These are phyloP conservation scores for Parapsyche elsis DNA, from an alignment of 1,140 invertebrate species.

Conservation along the genomic window DNA sequence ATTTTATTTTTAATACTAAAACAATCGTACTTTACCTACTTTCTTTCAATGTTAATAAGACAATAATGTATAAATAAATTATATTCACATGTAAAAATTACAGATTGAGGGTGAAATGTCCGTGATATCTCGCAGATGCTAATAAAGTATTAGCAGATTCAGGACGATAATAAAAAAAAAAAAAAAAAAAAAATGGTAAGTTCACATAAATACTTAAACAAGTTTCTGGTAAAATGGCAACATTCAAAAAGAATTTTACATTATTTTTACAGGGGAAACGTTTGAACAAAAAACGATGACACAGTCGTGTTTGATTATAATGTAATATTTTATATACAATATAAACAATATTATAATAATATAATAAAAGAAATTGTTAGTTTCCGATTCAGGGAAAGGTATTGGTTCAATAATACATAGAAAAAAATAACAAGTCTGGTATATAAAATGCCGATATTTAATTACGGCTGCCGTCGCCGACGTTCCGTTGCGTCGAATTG, in stretches of 20 bases:
- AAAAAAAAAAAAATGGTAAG: neutral
- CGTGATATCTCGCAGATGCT: neutral
- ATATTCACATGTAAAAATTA: conserved; percentile 10
- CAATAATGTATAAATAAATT: neutral
- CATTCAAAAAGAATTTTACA: neutral
- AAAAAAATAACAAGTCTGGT: too few species aligned
- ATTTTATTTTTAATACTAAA: neutral
- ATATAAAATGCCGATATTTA: too few species aligned
- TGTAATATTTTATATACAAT: too few species aligned
- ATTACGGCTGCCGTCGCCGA: too few species aligned
- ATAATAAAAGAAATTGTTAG: too few species aligned
- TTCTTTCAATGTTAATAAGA: neutral
- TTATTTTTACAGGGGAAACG: neutral
- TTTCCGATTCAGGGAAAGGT: too few species aligned
- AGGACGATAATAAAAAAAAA: too few species aligned
- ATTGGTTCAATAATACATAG: too few species aligned
- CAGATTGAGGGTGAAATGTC: neutral
- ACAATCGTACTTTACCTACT: neutral
- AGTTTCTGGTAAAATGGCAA: conserved; percentile 8
- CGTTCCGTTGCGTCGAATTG: too few species aligned
- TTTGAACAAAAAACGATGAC: too few species aligned
- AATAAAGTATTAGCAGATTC: conserved; percentile 10
- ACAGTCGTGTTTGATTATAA: too few species aligned
- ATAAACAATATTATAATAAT: too few species aligned
- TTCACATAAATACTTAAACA: conserved; percentile 1